phyloP scores from a whole-genome alignment of 2,888 invertebrate species.

The Macrosoma leucophasiata region DNA sequence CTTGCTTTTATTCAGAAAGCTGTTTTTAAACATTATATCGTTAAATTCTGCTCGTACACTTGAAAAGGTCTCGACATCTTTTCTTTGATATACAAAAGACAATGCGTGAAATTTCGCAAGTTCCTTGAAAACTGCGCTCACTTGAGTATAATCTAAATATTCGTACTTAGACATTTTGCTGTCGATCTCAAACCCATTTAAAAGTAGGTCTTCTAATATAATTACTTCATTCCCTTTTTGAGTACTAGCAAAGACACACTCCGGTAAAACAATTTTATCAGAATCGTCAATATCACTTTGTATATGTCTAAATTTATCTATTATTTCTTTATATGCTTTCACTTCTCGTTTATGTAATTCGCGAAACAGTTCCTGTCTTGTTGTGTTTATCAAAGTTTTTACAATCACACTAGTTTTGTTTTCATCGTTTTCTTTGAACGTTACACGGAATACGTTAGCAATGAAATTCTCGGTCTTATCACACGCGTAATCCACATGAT shows the following conservation, averaged over 20 bases:
- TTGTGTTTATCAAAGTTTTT: slow-evolving; percentile 56
- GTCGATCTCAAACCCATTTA: slow-evolving; percentile 43
- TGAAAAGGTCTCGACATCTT: slow-evolving; percentile 31
- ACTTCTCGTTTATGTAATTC: slow-evolving; percentile 58
- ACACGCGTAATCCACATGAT: slow-evolving; percentile 53
- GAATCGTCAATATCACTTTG: slow-evolving; percentile 36
- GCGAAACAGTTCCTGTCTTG: slow-evolving; percentile 51
- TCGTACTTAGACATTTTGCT: slow-evolving; percentile 37
- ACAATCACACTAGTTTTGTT: slow-evolving; percentile 45
- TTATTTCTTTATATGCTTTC: slow-evolving; percentile 41
- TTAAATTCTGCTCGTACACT: slow-evolving; percentile 36
- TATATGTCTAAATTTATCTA: slow-evolving; percentile 39
- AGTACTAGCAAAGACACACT: slow-evolving; percentile 41
- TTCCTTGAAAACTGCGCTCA: slow-evolving; percentile 39
- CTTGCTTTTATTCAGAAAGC: slow-evolving; percentile 51
- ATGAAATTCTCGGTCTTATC: slow-evolving; percentile 53
- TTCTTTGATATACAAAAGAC: slow-evolving; percentile 44
- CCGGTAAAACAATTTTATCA: slow-evolving; percentile 39
- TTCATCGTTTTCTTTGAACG: slow-evolving; percentile 39
- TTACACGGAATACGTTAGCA: slow-evolving; percentile 56
- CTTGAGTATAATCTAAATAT: slow-evolving; percentile 39
- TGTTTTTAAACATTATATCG: slow-evolving; percentile 50
- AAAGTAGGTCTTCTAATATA: slow-evolving; percentile 50
- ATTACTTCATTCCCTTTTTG: slow-evolving; percentile 50
- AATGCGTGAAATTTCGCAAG: slow-evolving; percentile 58